Percentiles rank a stretch among this genome's conserved stretches.
These are phyloP conservation scores for Coremacera marginata DNA, from an alignment of 2,888 invertebrate species.

Conservation along the genomic window DNA sequence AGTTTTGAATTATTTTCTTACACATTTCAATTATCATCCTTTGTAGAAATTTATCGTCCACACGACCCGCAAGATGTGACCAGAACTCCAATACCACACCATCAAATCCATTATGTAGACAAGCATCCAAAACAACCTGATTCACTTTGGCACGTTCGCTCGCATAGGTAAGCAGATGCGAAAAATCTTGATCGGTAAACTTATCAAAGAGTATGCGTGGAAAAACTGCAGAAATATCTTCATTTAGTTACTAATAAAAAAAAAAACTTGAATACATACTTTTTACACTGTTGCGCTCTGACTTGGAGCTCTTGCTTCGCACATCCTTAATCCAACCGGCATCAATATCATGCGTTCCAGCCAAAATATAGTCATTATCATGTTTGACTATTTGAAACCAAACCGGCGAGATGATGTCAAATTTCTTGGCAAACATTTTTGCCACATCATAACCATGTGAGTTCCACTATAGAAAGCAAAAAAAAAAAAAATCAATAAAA, in stretches of 20 bases:
- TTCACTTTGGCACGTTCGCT: slow-evolving; percentile 78
- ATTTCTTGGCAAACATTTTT: slow-evolving; percentile 89
- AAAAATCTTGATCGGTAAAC: slow-evolving; percentile 83
- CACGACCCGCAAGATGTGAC: slow-evolving; percentile 82
- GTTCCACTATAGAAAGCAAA: slow-evolving; percentile 83
- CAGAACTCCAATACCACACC: slow-evolving; percentile 93
- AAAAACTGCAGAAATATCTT: slow-evolving; percentile 74
- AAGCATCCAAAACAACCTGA: slow-evolving; percentile 76
- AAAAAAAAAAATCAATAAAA: not conserved
- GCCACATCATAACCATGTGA: slow-evolving; percentile 93
- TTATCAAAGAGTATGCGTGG: slow-evolving; percentile 92
- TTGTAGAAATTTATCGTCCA: slow-evolving; percentile 72
- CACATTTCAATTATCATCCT: slow-evolving; percentile 75
- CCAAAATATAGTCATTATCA: slow-evolving; percentile 75
- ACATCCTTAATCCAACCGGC: slow-evolving; percentile 85
- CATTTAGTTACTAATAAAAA: not conserved
- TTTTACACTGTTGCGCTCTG: slow-evolving; percentile 48
- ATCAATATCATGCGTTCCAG: slow-evolving; percentile 87
- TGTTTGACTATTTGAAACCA: slow-evolving; percentile 89
- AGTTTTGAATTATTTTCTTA: slow-evolving; percentile 33
- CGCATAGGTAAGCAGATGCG: slow-evolving; percentile 77
- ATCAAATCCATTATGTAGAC: slow-evolving; percentile 84
- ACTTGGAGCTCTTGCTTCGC: slow-evolving; percentile 67
- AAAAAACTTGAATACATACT: not conserved
- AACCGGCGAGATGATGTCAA: slow-evolving; percentile 92